Conservation (phyloP, 30 jellyfish, hydroid and myxozoan genomes). For the Turritopsis dohrnii region DNA sequence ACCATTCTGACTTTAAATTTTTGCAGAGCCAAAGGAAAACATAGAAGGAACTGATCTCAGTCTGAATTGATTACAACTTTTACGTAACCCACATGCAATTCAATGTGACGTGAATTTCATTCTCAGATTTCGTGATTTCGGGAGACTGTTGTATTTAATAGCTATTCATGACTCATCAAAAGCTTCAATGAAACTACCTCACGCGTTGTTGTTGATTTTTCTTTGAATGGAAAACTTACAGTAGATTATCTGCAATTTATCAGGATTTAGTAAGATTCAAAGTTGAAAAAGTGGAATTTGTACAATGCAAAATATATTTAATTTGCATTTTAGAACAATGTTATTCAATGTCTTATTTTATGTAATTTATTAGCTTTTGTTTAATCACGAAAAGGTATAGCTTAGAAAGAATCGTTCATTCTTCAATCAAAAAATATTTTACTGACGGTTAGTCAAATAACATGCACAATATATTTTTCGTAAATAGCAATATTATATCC, state of each 20-base stretch:
- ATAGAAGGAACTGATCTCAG: not conserved
- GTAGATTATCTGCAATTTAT: not conserved
- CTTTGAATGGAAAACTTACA: not conserved
- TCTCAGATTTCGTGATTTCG: not conserved
- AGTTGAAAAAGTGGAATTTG: too few species aligned
- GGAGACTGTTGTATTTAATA: not conserved
- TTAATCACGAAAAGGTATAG: too few species aligned
- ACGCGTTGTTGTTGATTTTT: not conserved
- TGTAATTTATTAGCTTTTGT: too few species aligned
- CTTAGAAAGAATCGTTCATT: too few species aligned
- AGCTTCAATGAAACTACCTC: not conserved
- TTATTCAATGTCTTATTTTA: too few species aligned
- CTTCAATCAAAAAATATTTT: too few species aligned
- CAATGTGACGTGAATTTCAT: not conserved
- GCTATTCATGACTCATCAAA: not conserved
- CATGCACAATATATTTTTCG: too few species aligned
- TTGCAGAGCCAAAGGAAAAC: not conserved
- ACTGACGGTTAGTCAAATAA: too few species aligned
- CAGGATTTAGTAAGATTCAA: not conserved
- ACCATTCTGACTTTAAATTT: not conserved
- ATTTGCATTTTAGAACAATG: too few species aligned
- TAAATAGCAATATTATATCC: too few species aligned
- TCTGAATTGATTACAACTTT: not conserved
- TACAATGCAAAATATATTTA: too few species aligned
- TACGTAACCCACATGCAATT: not conserved